Conservation (phyloP, 2,797 vertebrate species). For the Anguilla marmorata region DNA sequence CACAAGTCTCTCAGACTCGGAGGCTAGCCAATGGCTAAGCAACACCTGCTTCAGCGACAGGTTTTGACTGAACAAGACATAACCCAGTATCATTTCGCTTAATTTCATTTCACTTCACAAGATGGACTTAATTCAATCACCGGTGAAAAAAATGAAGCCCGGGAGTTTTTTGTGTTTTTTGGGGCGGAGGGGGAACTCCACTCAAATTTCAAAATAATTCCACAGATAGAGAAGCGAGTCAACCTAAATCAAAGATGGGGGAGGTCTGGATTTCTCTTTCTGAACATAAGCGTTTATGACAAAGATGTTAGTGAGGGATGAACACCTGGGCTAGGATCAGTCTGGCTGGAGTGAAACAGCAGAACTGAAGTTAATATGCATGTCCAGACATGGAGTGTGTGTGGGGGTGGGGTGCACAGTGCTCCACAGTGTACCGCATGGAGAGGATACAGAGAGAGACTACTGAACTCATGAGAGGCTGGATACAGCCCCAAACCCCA, state of each 20-base stretch:
- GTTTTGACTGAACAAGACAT: background rate
- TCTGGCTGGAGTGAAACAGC: background rate
- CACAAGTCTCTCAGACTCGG: background rate
- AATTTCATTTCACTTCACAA: background rate
- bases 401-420: too few relatives aligned
- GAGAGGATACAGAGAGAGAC: too few relatives aligned
- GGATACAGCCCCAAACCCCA: too few relatives aligned
- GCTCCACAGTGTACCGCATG: too few relatives aligned
- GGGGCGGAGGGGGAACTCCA: background rate
- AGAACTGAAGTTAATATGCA: background rate
- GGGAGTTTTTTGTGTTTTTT: background rate
- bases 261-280: background rate
- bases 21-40: background rate
- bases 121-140: too few relatives aligned
- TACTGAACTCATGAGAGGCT: too few relatives aligned
- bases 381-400: background rate
- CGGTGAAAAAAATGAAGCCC: background rate
- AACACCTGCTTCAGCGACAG: background rate
- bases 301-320: background rate
- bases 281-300: background rate
- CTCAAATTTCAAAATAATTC: background rate
- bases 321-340: background rate
- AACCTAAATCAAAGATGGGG: background rate
- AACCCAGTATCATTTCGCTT: too few relatives aligned
- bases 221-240: background rate